Conservation (phyloP, 2,888 invertebrate genomes). For the Punctoribates punctum region DNA sequence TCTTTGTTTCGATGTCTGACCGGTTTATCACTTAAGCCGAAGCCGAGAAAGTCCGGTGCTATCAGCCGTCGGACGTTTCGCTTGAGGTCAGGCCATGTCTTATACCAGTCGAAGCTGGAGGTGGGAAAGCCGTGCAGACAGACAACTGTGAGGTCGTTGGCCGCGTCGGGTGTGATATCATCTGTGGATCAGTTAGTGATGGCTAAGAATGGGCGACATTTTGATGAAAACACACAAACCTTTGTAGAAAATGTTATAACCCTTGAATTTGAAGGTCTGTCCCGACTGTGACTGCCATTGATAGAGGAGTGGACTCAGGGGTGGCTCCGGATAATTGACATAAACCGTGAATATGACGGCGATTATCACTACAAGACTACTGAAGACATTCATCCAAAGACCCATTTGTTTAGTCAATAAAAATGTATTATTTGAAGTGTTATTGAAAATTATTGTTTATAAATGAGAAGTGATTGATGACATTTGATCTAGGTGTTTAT, state of each 20-base stretch:
- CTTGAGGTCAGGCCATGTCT: conserved; percentile 51
- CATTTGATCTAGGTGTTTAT: no score
- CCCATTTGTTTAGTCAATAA: background rate
- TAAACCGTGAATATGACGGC: conserved; percentile 43
- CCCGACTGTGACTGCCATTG: conserved; percentile 46
- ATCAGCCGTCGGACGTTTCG: conserved; percentile 51
- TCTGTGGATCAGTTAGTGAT: conserved; percentile 12
- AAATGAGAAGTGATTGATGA: no score
- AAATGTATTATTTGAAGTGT: no score
- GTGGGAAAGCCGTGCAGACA: conserved; percentile 54
- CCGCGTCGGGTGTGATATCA: background rate
- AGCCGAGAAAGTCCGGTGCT: conserved; percentile 53
- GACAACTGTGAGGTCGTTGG: conserved; percentile 48
- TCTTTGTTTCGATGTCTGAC: conserved; percentile 48
- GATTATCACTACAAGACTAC: conserved; percentile 39
- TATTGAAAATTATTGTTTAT: no score
- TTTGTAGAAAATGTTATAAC: conserved; percentile 51
- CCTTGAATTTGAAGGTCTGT: conserved; percentile 45
- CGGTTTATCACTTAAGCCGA: conserved; percentile 55
- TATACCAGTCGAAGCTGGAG: conserved; percentile 51
- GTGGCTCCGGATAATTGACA: conserved; percentile 46
- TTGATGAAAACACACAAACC: conserved; percentile 47
- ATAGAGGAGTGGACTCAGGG: conserved; percentile 44
- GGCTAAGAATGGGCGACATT: background rate
- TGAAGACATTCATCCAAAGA: conserved; percentile 15